Evolutionary conservation across 1,140 invertebrate genomes (phyloP).

Genomic region (Diploscapter pachys): DNA sequence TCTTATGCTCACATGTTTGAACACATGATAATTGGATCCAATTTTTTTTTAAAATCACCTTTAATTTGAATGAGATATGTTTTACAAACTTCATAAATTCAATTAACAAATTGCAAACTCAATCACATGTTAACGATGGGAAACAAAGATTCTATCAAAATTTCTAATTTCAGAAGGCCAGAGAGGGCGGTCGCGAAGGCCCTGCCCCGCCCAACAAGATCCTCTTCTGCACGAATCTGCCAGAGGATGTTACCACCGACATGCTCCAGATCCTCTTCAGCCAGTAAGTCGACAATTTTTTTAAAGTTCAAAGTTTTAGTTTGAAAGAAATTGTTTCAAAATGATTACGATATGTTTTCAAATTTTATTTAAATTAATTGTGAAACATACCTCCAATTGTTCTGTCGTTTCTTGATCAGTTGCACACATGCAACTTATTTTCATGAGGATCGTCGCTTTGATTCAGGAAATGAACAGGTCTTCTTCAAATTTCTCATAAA

Average conservation of each 20-base stretch:
- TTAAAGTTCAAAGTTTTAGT: neutral
- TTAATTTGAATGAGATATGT: too few relatives aligned
- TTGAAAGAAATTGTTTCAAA: neutral
- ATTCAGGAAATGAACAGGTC: neutral
- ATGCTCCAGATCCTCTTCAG: slow-evolving; percentile 96
- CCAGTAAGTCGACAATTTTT: slow-evolving; percentile 5
- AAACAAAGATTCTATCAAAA: too few relatives aligned
- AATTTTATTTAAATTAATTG: too few relatives aligned
- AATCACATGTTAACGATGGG: too few relatives aligned
- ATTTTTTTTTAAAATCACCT: too few relatives aligned
- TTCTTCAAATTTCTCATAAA: neutral
- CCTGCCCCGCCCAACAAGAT: slow-evolving; percentile 93
- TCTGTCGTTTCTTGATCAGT: too few relatives aligned
- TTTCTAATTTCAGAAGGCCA: too few relatives aligned
- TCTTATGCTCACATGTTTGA: too few relatives aligned
- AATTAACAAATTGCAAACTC: too few relatives aligned
- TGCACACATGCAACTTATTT: neutral
- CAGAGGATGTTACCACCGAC: slow-evolving; percentile 96
- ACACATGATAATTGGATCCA: too few relatives aligned
- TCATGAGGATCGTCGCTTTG: neutral
- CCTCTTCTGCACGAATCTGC: slow-evolving; percentile 96
- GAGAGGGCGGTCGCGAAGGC: slow-evolving; percentile 33
- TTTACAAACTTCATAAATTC: too few relatives aligned
- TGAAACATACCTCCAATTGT: too few relatives aligned
- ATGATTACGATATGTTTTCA: neutral